These are phyloP conservation scores for Danaus melanippus DNA, from an alignment of 1,140 invertebrate genomes.

Conservation along the genomic window DNA sequence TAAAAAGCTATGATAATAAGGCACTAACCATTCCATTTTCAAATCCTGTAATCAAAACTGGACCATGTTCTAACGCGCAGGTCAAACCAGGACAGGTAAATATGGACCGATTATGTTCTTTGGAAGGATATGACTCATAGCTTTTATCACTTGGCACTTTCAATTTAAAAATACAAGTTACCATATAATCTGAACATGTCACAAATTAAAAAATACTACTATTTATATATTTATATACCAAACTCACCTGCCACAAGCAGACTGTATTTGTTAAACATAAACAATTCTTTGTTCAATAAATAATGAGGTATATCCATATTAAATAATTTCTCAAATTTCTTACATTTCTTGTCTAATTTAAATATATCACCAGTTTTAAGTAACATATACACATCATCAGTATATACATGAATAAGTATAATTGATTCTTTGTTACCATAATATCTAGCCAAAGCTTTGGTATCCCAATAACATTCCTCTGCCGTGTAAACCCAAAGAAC, in stretches of 20 bases:
- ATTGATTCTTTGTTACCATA: constrained; percentile 10
- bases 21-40: constrained; percentile 31
- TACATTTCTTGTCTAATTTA: constrained; percentile 9
- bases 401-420: constrained; percentile 13
- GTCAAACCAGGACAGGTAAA: constrained; percentile 10
- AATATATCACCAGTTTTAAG: constrained; percentile 15
- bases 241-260: constrained; percentile 19
- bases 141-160: constrained; percentile 4
- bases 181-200: too few species aligned
- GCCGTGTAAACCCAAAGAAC: constrained; percentile 14
- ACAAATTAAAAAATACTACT: not conserved
- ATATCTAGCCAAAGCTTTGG: constrained; percentile 12
- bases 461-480: constrained; percentile 4
- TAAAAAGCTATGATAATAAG: too few species aligned
- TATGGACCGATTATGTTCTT: constrained; percentile 3
- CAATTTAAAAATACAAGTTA: not conserved
- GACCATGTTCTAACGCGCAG: constrained; percentile 21
- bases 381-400: constrained; percentile 21
- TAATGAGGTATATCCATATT: constrained; percentile 9
- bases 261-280: constrained; percentile 22
- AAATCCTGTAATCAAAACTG: constrained; percentile 32
- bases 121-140: not conserved
- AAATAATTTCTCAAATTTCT: constrained; percentile 12
- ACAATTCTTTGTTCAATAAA: constrained; percentile 1
- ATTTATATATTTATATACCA: constrained; percentile 4